Percentiles rank a stretch among this genome's conserved stretches.
phyloP scores from a whole-genome alignment of 2,888 invertebrate genomes.

The Neoscelio sp. region DNA sequence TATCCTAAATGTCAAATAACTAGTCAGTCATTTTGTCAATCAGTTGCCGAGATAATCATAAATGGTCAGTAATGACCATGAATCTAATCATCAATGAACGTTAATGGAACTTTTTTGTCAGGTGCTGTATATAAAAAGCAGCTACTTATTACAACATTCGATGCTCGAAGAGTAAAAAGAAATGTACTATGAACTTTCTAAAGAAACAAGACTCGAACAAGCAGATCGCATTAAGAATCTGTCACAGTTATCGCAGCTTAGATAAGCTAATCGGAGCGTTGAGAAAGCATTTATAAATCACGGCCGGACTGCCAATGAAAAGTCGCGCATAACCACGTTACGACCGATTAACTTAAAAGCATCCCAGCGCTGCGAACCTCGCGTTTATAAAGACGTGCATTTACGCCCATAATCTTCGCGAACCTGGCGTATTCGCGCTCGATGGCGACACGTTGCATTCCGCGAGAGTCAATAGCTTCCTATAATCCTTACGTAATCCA shows the following conservation, averaged over 20 bases:
- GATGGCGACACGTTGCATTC: slow-evolving; percentile 67
- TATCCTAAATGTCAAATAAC: too few relatives aligned
- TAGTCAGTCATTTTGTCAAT: too few relatives aligned
- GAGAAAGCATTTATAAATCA: slow-evolving; percentile 47
- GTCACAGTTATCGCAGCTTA: slow-evolving; percentile 41
- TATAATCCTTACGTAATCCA: slow-evolving; percentile 64
- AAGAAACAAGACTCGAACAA: slow-evolving; percentile 32
- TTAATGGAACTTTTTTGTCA: too few relatives aligned
- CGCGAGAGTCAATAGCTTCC: slow-evolving; percentile 66
- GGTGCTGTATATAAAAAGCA: slow-evolving; percentile 4
- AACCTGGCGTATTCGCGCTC: slow-evolving; percentile 42
- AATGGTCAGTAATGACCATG: too few relatives aligned
- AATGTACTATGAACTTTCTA: slow-evolving; percentile 54
- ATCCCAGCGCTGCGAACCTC: background rate
- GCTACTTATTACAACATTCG: slow-evolving; percentile 26
- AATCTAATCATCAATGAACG: too few relatives aligned
- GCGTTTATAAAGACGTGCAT: slow-evolving; percentile 37
- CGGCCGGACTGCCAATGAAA: slow-evolving; percentile 37
- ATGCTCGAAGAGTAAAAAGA: slow-evolving; percentile 10
- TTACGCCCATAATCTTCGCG: slow-evolving; percentile 58
- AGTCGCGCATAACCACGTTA: slow-evolving; percentile 9
- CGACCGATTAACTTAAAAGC: slow-evolving; percentile 16
- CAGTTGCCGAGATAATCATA: too few relatives aligned
- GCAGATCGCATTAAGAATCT: slow-evolving; percentile 51
- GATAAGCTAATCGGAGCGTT: slow-evolving; percentile 22